Evolutionary conservation across 1,140 invertebrate genomes (phyloP).

Genomic region (Cyphomyrmex costatus): DNA sequence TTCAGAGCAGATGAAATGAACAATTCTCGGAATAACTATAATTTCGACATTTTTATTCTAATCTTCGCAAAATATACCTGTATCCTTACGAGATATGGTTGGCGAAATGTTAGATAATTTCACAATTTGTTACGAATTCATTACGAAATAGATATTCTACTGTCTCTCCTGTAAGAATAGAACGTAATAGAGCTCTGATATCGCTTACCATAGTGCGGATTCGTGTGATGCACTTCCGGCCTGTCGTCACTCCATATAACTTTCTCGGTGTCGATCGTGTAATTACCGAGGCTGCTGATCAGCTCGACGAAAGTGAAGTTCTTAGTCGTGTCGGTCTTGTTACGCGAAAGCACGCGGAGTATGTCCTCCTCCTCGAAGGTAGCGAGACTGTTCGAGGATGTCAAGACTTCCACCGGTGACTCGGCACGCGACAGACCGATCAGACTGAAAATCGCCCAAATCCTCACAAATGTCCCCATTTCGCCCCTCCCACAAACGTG

Average conservation of each 20-base stretch:
- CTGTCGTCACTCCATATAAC: not conserved
- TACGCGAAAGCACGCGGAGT: conserved; percentile 58
- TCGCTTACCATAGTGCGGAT: conserved; percentile 70
- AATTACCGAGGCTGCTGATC: conserved; percentile 60
- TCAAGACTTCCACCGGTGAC: conserved; percentile 66
- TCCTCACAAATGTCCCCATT: conserved; percentile 56
- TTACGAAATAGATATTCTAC: not conserved
- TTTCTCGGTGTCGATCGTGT: conserved; percentile 35
- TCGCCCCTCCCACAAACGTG: not conserved
- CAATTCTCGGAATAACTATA: no score
- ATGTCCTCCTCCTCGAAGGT: conserved; percentile 67
- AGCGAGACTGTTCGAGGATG: conserved; percentile 46
- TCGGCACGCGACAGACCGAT: conserved; percentile 49
- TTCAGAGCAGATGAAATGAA: not conserved
- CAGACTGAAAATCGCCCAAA: conserved; percentile 51
- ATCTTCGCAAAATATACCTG: not conserved
- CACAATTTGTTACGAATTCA: not conserved
- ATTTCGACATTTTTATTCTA: not conserved
- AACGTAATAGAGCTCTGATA: not conserved
- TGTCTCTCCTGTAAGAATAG: not conserved
- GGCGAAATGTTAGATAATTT: not conserved
- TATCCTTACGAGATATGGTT: not conserved
- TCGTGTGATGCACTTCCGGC: conserved; percentile 22
- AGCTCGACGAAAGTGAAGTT: conserved; percentile 71
- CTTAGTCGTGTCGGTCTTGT: conserved; percentile 57